Evolutionary conservation across 1,140 invertebrate species (phyloP).

Genomic region (Rhopalosiphum maidis): DNA sequence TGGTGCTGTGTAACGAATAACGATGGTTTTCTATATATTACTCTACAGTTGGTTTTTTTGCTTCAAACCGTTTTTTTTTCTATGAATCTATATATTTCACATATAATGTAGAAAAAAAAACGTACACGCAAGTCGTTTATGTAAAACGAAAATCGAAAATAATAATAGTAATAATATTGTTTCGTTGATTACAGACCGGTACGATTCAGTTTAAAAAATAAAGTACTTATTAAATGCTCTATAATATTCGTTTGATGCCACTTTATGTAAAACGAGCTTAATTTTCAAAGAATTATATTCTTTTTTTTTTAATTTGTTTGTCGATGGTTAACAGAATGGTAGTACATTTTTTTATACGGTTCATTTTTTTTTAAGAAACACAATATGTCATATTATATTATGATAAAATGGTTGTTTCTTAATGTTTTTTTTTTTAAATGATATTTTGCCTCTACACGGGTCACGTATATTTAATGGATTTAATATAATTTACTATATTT

Average conservation of each 20-base stretch:
- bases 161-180: background rate
- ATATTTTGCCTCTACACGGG: background rate
- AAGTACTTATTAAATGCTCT: background rate
- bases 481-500: too few species aligned
- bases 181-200: background rate
- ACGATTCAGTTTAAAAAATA: background rate
- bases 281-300: background rate
- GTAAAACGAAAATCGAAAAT: constrained; percentile 27
- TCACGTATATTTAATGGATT: background rate
- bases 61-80: background rate
- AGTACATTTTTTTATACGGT: background rate
- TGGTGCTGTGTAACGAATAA: background rate
- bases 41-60: constrained; percentile 34
- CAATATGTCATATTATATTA: background rate
- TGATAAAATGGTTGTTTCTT: background rate
- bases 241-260: background rate
- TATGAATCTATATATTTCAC: too few species aligned
- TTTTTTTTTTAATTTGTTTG: background rate
- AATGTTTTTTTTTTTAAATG: background rate
- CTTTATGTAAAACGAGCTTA: background rate
- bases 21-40: constrained; percentile 32
- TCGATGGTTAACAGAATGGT: background rate
- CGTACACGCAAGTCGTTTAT: background rate
- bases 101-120: background rate
- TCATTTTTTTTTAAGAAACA: background rate